A percentile compares a stretch with the other conserved stretches of the same genome.
These are phyloP conservation scores for Geodia barretti DNA, from an alignment of 37 sponge, comb jelly and placozoan species.

Conservation along the genomic window DNA sequence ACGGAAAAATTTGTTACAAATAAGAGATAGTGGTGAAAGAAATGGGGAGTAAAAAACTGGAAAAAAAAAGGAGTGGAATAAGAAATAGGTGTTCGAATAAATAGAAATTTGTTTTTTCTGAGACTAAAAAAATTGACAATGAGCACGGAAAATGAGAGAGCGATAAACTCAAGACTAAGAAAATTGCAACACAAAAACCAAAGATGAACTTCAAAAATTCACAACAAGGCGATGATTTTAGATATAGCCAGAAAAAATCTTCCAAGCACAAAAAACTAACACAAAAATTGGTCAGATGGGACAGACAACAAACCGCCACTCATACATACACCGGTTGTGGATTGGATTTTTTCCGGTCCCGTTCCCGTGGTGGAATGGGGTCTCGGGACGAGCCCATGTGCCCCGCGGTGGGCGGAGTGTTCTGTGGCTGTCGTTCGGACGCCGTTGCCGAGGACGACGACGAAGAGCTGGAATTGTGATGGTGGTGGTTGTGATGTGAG, in stretches of 20 bases:
- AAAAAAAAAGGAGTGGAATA: too few species aligned
- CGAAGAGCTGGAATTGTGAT: background rate
- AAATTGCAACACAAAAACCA: slow-evolving; percentile 6
- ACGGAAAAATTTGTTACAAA: too few species aligned
- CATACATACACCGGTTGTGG: slow-evolving; percentile 80
- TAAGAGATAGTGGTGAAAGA: too few species aligned
- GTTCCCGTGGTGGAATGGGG: background rate
- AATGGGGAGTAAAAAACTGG: too few species aligned
- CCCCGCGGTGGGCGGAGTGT: background rate
- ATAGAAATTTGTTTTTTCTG: too few species aligned
- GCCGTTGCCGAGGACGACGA: background rate
- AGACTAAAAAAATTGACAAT: too few species aligned
- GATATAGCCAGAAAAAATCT: too few species aligned
- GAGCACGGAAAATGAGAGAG: too few species aligned
- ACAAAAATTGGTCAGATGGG: background rate
- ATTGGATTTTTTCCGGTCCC: slow-evolving; percentile 34
- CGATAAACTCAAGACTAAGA: too few species aligned
- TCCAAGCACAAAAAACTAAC: background rate
- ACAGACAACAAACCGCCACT: background rate
- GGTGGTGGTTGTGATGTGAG: slow-evolving; percentile 1
- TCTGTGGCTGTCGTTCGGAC: background rate
- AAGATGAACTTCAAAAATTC: too few species aligned
- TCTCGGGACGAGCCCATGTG: slow-evolving; percentile 11
- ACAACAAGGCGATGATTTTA: too few species aligned
- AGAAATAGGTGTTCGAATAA: too few species aligned